These are phyloP conservation scores for Venustoraphidia nigricollis DNA, from an alignment of 2,888 invertebrate species.

Conservation along the genomic window DNA sequence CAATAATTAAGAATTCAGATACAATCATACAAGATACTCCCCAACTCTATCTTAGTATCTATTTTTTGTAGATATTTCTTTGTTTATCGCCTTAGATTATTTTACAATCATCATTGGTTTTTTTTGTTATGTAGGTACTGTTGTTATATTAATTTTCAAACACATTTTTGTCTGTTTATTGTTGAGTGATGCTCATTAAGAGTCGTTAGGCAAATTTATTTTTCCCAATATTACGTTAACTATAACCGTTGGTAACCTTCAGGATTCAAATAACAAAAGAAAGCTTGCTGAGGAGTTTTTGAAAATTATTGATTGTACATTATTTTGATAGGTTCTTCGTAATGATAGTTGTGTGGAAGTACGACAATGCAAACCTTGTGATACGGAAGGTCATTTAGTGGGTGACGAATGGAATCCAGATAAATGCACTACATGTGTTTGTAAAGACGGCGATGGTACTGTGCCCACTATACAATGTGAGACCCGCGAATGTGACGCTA, in stretches of 20 bases:
- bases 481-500: constrained; percentile 38
- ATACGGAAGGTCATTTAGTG: constrained; percentile 49
- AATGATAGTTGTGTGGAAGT: constrained; percentile 57
- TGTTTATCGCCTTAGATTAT: too few species aligned
- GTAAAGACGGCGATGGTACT: constrained; percentile 35
- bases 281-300: not conserved
- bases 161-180: too few species aligned
- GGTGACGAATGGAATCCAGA: constrained; percentile 55
- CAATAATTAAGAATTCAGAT: too few species aligned
- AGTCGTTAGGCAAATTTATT: too few species aligned
- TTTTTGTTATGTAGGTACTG: too few species aligned
- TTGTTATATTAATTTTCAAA: too few species aligned
- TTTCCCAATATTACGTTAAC: too few species aligned
- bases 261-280: constrained; percentile 3
- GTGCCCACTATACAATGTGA: constrained; percentile 43
- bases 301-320: constrained; percentile 2
- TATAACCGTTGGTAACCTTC: not conserved
- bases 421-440: constrained; percentile 58
- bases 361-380: constrained; percentile 54
- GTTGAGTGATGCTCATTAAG: too few species aligned
- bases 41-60: too few species aligned
- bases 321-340: constrained; percentile 37
- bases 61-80: too few species aligned
- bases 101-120: too few species aligned
- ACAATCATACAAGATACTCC: too few species aligned